Percentiles rank a stretch among this genome's conserved stretches.
These are phyloP conservation scores for Gallinago paraguaiae DNA, from an alignment of 2,113 vertebrate genomes.

Conservation along the genomic window DNA sequence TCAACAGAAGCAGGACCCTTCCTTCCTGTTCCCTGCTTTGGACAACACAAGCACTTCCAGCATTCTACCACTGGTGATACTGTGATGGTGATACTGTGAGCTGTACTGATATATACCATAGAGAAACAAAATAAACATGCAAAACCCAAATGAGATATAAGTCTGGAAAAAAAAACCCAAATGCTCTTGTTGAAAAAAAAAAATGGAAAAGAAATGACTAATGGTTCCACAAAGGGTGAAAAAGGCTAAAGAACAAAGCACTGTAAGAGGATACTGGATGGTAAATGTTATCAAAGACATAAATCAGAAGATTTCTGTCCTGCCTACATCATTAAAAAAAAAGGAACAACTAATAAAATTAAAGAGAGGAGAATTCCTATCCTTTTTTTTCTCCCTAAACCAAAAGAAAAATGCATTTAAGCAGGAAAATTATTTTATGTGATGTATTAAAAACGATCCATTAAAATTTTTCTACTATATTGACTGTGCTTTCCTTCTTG, in stretches of 20 bases:
- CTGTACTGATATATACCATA: neutral
- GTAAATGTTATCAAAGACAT: neutral
- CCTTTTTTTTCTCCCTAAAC: accelerated
- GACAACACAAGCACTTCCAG: neutral
- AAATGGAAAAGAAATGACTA: neutral
- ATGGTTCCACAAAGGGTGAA: neutral
- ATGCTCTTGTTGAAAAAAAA: neutral
- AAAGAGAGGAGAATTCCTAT: neutral
- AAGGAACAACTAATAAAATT: neutral
- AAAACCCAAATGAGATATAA: neutral
- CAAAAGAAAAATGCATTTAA: neutral
- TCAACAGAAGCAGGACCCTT: neutral
- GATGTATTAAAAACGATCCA: neutral
- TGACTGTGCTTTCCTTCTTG: neutral
- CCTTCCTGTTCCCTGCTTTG: neutral
- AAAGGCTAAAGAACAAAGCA: neutral
- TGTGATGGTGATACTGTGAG: neutral
- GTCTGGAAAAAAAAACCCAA: neutral
- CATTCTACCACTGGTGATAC: neutral
- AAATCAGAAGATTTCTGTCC: neutral
- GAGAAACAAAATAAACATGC: neutral
- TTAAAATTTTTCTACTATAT: neutral
- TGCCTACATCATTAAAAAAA: neutral
- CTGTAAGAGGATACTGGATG: neutral
- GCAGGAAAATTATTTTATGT: neutral